Percentiles rank a stretch among this genome's conserved stretches.
Conservation (phyloP, 2,888 invertebrate genomes). For the Falcaria lacertinaria region DNA sequence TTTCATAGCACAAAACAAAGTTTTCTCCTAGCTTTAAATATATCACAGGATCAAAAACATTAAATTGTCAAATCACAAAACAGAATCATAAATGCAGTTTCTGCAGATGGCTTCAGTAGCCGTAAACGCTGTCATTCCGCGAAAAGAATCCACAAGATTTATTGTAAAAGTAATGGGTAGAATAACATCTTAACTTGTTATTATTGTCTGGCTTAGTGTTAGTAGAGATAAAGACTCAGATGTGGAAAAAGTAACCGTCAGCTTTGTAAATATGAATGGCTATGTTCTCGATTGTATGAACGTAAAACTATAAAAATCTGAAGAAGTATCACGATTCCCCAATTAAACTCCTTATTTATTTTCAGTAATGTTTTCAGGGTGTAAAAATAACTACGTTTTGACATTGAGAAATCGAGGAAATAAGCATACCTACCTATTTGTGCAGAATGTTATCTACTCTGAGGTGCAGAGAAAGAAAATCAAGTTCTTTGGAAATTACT, state of each 20-base stretch:
- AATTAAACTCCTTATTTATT: too few relatives aligned
- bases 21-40: neutral
- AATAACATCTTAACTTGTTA: constrained; percentile 42
- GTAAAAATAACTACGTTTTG: too few relatives aligned
- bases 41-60: neutral
- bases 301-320: too few relatives aligned
- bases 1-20: too few relatives aligned
- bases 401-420: too few relatives aligned
- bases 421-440: too few relatives aligned
- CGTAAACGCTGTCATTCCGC: constrained; percentile 52
- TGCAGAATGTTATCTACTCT: too few relatives aligned
- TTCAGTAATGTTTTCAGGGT: too few relatives aligned
- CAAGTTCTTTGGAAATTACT: too few relatives aligned
- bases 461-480: too few relatives aligned
- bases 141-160: constrained; percentile 60
- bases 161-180: constrained; percentile 46
- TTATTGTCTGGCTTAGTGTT: constrained; percentile 15
- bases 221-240: neutral
- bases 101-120: constrained; percentile 46
- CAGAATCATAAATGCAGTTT: constrained; percentile 29
- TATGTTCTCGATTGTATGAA: too few relatives aligned
- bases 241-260: neutral
- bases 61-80: constrained; percentile 11
- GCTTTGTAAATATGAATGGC: neutral
- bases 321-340: too few relatives aligned